A percentile compares a stretch with the other conserved stretches of the same genome.
Conservation (phyloP, 2,113 vertebrate genomes). For the Blennius ocellaris region DNA sequence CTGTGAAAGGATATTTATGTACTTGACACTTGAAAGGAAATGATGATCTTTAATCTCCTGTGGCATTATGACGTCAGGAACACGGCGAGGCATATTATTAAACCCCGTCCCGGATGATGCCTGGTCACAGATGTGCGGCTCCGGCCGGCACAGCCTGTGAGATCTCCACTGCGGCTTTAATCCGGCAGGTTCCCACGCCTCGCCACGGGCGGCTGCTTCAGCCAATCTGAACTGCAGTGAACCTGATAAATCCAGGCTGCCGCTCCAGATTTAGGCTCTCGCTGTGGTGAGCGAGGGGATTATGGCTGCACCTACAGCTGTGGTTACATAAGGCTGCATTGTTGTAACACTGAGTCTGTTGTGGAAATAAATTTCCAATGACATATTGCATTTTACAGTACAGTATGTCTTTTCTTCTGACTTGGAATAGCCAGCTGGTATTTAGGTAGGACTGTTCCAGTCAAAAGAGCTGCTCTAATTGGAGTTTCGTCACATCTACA, state of each 20-base stretch:
- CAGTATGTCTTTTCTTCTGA: neutral
- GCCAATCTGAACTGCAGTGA: conserved; percentile 66
- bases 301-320: conserved; percentile 56
- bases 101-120: conserved; percentile 26
- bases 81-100: conserved; percentile 24
- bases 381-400: neutral
- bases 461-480: neutral
- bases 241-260: conserved; percentile 65
- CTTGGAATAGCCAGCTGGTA: neutral
- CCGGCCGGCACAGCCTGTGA: neutral
- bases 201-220: conserved; percentile 29
- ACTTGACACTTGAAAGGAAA: conserved; percentile 53
- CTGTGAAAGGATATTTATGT: conserved; percentile 23
- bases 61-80: conserved; percentile 31
- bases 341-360: conserved; percentile 4
- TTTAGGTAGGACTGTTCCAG: neutral
- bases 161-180: conserved; percentile 51
- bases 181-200: conserved; percentile 50
- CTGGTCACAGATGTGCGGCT: conserved; percentile 58
- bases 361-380: conserved; percentile 15
- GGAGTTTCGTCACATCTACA: neutral
- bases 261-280: conserved; percentile 67
- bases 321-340: conserved; percentile 57
- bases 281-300: conserved; percentile 59
- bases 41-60: conserved; percentile 52